phyloP scores from a whole-genome alignment of 2,113 vertebrate genomes.

The Chunga burmeisteri region DNA sequence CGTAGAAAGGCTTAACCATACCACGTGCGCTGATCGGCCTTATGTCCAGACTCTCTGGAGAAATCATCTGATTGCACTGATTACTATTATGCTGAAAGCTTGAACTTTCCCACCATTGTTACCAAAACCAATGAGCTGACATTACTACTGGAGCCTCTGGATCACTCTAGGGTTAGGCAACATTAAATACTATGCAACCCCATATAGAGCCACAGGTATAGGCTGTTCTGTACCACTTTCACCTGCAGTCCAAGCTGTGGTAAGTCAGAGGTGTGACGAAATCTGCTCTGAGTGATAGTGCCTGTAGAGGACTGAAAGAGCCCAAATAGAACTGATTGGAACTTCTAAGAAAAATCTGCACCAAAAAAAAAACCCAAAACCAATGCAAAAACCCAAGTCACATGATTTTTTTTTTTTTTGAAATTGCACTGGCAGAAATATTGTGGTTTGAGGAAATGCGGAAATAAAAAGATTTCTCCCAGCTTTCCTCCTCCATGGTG shows the following conservation, averaged over 20 bases:
- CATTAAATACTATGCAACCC: background rate
- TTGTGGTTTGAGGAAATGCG: background rate
- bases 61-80: background rate
- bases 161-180: background rate
- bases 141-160: background rate
- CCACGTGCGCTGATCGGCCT: accelerated
- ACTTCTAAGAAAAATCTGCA: background rate
- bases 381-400: background rate
- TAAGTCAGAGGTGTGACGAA: background rate
- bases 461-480: background rate
- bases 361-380: background rate
- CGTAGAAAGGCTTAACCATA: background rate
- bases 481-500: background rate
- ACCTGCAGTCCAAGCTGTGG: background rate
- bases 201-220: background rate
- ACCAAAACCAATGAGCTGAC: background rate
- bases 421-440: background rate
- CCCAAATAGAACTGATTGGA: background rate
- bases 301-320: background rate
- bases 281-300: background rate
- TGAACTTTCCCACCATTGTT: background rate
- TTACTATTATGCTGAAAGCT: background rate
- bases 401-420: background rate
- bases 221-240: background rate
- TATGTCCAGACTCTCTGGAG: background rate